phyloP scores from a whole-genome alignment of 2,888 invertebrate genomes.

The Leucoma salicis region DNA sequence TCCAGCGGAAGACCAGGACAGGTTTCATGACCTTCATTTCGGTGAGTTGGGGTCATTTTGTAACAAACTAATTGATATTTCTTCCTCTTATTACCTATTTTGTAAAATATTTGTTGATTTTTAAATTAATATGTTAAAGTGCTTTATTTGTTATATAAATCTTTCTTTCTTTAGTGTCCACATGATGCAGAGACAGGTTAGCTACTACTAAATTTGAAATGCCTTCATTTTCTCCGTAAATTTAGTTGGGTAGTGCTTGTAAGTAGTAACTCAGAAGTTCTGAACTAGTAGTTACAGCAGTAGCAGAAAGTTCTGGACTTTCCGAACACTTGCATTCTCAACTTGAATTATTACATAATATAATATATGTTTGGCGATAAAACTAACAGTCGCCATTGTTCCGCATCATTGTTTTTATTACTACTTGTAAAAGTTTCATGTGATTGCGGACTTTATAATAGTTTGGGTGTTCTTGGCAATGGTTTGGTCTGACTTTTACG shows the following conservation, averaged over 20 bases:
- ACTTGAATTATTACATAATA: constrained; percentile 67
- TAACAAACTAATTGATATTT: too few relatives aligned
- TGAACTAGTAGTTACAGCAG: constrained; percentile 41
- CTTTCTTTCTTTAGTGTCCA: too few relatives aligned
- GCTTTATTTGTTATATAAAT: too few relatives aligned
- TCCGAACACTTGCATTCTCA: constrained; percentile 62
- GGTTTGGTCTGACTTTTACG: neutral
- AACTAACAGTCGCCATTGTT: constrained; percentile 59
- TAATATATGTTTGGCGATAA: constrained; percentile 61
- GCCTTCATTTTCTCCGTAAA: constrained; percentile 51
- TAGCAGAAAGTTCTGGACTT: constrained; percentile 47
- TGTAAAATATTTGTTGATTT: too few relatives aligned
- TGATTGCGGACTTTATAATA: constrained; percentile 24
- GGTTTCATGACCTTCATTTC: too few relatives aligned
- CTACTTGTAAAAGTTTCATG: constrained; percentile 52
- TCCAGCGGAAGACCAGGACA: too few relatives aligned
- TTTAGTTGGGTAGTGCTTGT: constrained; percentile 33
- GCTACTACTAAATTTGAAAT: constrained; percentile 44
- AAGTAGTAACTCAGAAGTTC: constrained; percentile 41
- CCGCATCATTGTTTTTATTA: constrained; percentile 60
- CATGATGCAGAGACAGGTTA: too few relatives aligned
- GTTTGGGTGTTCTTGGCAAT: constrained; percentile 29
- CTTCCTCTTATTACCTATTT: too few relatives aligned
- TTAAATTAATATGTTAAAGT: too few relatives aligned
- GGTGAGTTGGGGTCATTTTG: too few relatives aligned